phyloP scores from a whole-genome alignment of 2,797 vertebrate genomes.

The Leptodactylus fallax region DNA sequence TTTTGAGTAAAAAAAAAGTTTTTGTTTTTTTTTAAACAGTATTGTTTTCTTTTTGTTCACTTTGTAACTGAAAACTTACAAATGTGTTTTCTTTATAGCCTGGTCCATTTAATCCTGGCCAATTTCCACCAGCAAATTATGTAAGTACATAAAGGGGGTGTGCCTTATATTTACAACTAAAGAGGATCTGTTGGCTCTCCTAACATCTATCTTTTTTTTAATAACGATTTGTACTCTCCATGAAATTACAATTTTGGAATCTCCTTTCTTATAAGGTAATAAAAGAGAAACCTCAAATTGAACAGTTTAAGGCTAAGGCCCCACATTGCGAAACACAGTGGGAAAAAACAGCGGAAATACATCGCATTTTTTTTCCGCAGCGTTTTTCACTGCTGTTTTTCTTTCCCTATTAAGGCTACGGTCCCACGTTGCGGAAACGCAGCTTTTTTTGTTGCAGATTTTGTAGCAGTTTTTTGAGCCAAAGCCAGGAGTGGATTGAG shows the following conservation, averaged over 20 bases:
- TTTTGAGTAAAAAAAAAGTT: not conserved
- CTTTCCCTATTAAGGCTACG: no score
- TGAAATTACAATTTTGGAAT: not conserved
- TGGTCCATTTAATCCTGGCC: slow-evolving; percentile 17
- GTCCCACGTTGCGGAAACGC: no score
- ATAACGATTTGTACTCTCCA: no score
- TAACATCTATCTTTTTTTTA: not conserved
- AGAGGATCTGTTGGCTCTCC: not conserved
- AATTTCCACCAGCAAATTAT: not conserved
- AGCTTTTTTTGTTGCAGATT: no score
- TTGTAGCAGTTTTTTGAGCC: no score
- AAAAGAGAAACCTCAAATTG: not conserved
- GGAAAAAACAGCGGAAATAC: no score
- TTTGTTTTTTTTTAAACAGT: not conserved
- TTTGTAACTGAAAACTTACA: not conserved
- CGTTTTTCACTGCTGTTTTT: no score
- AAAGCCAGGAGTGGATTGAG: no score
- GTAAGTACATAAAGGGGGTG: slow-evolving; percentile 31
- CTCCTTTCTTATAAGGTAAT: not conserved
- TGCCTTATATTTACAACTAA: not conserved
- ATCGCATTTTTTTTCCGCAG: no score
- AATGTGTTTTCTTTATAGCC: slow-evolving; percentile 41
- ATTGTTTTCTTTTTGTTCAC: not conserved
- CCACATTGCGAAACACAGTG: no score
- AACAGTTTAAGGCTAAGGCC: no score